Percentiles rank a stretch among this genome's conserved stretches.
These are phyloP conservation scores for Nothocercus nigrocapillus DNA, from an alignment of 2,113 vertebrate genomes.

Conservation along the genomic window DNA sequence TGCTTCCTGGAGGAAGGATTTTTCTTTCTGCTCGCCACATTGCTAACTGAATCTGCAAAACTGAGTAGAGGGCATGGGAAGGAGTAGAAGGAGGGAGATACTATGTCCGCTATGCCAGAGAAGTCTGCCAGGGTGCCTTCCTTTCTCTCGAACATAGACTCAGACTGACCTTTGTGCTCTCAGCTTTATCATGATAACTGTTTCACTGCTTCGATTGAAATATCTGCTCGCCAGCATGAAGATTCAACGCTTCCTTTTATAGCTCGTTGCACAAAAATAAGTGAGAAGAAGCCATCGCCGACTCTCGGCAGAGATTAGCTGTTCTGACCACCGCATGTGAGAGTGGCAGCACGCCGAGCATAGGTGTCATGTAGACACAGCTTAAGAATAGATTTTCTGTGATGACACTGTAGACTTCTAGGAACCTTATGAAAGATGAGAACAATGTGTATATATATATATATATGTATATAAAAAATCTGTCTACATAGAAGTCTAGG, in stretches of 20 bases:
- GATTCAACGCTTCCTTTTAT: background rate
- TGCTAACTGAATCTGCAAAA: background rate
- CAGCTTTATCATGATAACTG: background rate
- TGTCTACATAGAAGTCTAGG: background rate
- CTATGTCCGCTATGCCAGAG: background rate
- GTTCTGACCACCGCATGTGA: background rate
- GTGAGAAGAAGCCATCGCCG: background rate
- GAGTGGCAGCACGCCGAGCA: background rate
- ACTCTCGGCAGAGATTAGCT: background rate
- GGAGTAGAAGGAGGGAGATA: background rate
- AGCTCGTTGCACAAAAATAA: background rate
- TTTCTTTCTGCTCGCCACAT: background rate
- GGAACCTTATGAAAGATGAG: background rate
- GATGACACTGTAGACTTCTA: background rate
- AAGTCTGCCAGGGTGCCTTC: too few relatives aligned
- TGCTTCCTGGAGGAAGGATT: background rate
- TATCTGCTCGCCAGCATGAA: fast-evolving
- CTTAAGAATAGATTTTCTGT: background rate
- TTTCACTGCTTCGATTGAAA: background rate
- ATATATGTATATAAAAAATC: too few relatives aligned
- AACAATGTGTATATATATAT: background rate
- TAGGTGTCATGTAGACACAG: background rate
- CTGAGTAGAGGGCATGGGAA: background rate
- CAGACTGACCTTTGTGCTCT: background rate
- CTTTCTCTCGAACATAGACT: too few relatives aligned